Base-by-base conservation (phyloP, 2,888 invertebrate genomes). In the Mesodorylaimus sp. region DNA sequence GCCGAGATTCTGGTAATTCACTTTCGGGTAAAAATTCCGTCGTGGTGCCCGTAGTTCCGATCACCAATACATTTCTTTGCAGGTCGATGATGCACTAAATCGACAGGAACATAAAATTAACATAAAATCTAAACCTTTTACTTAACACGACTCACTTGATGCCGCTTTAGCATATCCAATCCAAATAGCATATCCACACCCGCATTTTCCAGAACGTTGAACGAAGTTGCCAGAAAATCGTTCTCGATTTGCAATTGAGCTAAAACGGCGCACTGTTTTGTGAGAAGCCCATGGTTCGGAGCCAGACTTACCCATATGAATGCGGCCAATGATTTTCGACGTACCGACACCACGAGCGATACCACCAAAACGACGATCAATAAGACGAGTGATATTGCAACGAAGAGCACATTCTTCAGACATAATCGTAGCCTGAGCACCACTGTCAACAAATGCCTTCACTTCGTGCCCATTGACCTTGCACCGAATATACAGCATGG, bases 181-280 rank as follows among this genome's bases (percentile, higher is more conserved):
- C 97, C 97, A 16, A 97, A 74, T 51, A 97, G 72, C 87, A 97
- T 89, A 63, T 97, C 95, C 88, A 95, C 91, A 1, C 88, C 84
- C 67, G 95, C 93, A 60, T 93, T 83, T 65, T 89, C 86, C 44
- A 97, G 75, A 37, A 97, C 88, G 28, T 89, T 88, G 70, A 97
- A 95, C 38, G 91, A 91, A 2, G 91, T 88, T 1, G 88, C 86
- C 39, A 97, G 75, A 68, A 84, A 89, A 64, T 85, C 86, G 57
- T 79, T 80, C 60, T 83, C 89, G 56, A 97, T 93, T 69, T 93
- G 83, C 69, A 97, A 84, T 70, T 93, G 88, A 58, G 59, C 60
- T 62, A 53, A 38, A 58, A 53, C 32, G 21, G 47, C 19, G 48
- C 21, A 39, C 10, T 21, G 7, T 13, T 44, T 24, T 25, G 21